Evolutionary conservation across 2,113 vertebrate genomes (phyloP), one percentile per base, ranked within the genome.

Genomic region (Paracanthobrama guichenoti): DNA sequence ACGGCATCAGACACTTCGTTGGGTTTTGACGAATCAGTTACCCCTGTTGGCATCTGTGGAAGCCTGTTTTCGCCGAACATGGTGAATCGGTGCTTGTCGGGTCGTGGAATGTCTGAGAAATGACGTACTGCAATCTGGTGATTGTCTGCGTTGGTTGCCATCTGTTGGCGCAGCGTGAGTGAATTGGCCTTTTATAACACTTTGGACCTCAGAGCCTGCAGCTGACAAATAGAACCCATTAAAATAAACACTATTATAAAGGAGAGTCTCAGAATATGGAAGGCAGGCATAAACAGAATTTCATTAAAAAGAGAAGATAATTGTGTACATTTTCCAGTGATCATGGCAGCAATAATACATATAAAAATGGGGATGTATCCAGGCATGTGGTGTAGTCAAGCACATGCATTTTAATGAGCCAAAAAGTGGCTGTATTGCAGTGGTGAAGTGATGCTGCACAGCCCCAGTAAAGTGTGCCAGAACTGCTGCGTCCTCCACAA

Each of bases 391-490:
- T 12, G 18, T 22, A 42, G 31, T 42, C 20, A 39, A 69, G 35
- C 66, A 22, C 35, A 42, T 5, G 22, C 22, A 44, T 72, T 72
- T 72, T 72, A 72, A 46, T 72, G 69, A 72, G 69, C 11, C 69
- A 46, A 24, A 44, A 6, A 44, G 31, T 42, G 9, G 3, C 35
- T 69, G 31, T 69, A 39, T 22, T 69, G 66, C 66, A 72, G 39
- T 72, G 69, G 69, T 46, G 39, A 6, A 22, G 39, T 46, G 69
- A 72, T 72, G 42, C 22, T 72, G n/a, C 46, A 44, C 22, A 44
- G 22, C 69, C 39, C 69, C 10, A 44, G 39, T 24, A 24, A 72
- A 72, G 39, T 72, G 2, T 42, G 69, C 39, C n/a, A 46, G 69
- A 46, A 46, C 11, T 72, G 69, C 69, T 24, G 69, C 42, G 13